phyloP scores from a whole-genome alignment of 2,888 invertebrate species.

The Teleiodes luculella region DNA sequence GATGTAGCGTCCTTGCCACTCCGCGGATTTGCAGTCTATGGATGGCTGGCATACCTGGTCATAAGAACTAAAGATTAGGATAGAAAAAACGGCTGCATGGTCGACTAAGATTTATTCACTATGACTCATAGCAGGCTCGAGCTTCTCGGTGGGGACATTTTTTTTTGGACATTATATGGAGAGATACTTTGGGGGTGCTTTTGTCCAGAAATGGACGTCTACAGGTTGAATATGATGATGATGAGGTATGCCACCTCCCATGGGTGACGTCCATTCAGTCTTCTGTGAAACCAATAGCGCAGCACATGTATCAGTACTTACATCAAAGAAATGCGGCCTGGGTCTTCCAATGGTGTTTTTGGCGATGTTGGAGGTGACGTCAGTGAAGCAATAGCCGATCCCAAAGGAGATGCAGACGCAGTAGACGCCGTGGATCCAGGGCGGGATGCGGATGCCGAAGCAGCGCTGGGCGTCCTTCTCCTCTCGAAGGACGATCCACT shows the following conservation, averaged over 20 bases:
- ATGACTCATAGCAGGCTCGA: no score
- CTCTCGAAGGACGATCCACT: conserved; percentile 56
- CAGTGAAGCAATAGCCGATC: conserved; percentile 89
- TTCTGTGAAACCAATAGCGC: background rate
- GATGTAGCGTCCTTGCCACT: conserved; percentile 81
- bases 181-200: no score
- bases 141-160: no score
- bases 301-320: conserved; percentile 51
- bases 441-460: conserved; percentile 80
- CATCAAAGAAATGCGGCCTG: conserved; percentile 94
- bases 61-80: conserved; percentile 13
- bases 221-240: background rate
- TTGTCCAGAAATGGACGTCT: no score
- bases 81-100: no score
- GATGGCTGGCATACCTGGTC: conserved; percentile 89
- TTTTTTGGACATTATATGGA: no score
- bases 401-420: conserved; percentile 85
- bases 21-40: conserved; percentile 78
- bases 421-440: conserved; percentile 85
- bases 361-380: conserved; percentile 92
- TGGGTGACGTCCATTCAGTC: background rate
- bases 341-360: conserved; percentile 97
- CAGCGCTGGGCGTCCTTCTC: conserved; percentile 59
- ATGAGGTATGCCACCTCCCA: background rate
- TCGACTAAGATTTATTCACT: no score